Evolutionary conservation across 2,797 vertebrate species (phyloP).

Genomic region (Crocodylus rhombifer): DNA sequence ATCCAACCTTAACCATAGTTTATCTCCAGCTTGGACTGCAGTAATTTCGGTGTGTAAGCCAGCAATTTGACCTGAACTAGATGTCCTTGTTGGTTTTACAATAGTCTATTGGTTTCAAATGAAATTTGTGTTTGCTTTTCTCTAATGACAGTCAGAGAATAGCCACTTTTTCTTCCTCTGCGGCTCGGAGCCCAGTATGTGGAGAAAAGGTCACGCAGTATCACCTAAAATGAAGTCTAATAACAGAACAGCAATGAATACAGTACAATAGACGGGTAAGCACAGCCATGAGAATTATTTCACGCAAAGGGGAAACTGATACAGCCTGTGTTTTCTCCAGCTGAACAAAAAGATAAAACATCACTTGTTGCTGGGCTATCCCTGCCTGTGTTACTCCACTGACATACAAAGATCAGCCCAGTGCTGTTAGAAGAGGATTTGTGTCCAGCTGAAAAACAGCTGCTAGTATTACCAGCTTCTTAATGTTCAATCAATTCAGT

Average conservation of each 20-base stretch:
- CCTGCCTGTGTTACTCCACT: background rate
- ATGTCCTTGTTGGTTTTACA: constrained; percentile 15
- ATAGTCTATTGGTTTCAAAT: background rate
- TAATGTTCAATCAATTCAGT: background rate
- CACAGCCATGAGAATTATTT: fast-evolving
- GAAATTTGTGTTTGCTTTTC: background rate
- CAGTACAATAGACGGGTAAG: background rate
- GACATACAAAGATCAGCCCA: background rate
- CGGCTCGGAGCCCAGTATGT: background rate
- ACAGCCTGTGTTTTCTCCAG: background rate
- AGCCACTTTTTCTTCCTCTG: background rate
- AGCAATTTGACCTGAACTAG: background rate
- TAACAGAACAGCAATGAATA: background rate
- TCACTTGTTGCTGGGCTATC: fast-evolving
- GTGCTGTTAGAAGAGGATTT: background rate
- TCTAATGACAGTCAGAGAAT: background rate
- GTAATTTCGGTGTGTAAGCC: constrained; percentile 20
- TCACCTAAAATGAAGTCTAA: constrained; percentile 13
- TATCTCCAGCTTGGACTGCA: background rate
- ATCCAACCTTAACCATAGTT: background rate
- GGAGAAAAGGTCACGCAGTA: background rate
- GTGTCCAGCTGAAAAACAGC: background rate
- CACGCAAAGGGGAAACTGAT: background rate
- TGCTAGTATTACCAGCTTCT: background rate
- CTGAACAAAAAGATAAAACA: constrained; percentile 8